Evolutionary conservation across 1,140 invertebrate species (phyloP).

Genomic region (Lordiphosa stackelbergi): DNA sequence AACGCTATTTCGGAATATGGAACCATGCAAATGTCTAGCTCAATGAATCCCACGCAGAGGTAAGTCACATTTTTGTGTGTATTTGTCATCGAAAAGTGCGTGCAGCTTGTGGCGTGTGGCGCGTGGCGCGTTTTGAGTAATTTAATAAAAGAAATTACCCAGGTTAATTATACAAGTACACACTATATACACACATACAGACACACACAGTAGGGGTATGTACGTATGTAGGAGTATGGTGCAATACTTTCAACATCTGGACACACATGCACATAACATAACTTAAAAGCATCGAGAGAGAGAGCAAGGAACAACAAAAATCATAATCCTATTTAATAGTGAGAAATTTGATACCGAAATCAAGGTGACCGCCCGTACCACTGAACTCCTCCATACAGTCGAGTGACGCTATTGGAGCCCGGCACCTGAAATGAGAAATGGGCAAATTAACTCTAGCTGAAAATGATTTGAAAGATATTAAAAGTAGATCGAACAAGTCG

Average conservation of each 20-base stretch:
- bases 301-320: constrained; percentile 23
- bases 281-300: constrained; percentile 20
- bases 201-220: not conserved
- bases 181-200: constrained; percentile 1
- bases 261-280: not conserved
- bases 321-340: constrained; percentile 70
- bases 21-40: no score
- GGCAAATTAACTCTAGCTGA: not conserved
- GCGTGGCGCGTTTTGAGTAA: constrained; percentile 12
- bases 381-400: constrained; percentile 96
- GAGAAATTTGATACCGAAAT: constrained; percentile 77
- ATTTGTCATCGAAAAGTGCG: constrained; percentile 31
- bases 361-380: constrained; percentile 79
- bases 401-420: constrained; percentile 91
- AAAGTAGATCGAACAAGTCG: no score
- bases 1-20: not conserved
- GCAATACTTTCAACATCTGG: not conserved
- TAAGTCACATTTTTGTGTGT: not conserved
- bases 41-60: no score
- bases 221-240: constrained; percentile 7
- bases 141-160: constrained; percentile 36
- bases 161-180: constrained; percentile 17
- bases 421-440: constrained; percentile 82
- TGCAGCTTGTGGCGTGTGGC: constrained; percentile 37
- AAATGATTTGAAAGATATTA: not conserved